Evolutionary conservation across 2,888 invertebrate species (phyloP).

Genomic region (Hyposoter dolosus): DNA sequence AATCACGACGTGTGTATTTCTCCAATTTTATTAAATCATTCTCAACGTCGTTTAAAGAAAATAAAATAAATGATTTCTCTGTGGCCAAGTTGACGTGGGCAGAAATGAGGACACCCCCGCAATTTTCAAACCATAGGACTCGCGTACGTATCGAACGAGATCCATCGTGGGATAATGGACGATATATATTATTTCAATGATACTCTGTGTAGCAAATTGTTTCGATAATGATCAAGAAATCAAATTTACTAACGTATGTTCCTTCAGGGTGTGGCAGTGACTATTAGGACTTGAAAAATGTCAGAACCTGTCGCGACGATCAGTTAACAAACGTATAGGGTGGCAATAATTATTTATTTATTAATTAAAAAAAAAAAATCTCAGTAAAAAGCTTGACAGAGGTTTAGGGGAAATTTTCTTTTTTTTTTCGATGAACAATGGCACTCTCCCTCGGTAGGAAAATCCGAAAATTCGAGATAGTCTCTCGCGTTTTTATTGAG

Average conservation of each 20-base stretch:
- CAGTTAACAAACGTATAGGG: too few relatives aligned
- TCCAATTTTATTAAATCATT: constrained; percentile 6
- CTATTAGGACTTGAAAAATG: too few relatives aligned
- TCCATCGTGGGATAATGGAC: constrained; percentile 36
- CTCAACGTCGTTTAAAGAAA: not conserved
- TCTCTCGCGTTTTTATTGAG: too few relatives aligned
- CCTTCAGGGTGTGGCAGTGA: not conserved
- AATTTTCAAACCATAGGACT: constrained; percentile 15
- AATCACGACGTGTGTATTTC: not conserved
- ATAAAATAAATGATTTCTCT: not conserved
- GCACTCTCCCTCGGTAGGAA: too few relatives aligned
- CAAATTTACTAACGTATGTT: constrained; percentile 19
- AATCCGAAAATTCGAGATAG: too few relatives aligned
- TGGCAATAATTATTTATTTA: not conserved
- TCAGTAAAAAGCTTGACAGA: too few relatives aligned
- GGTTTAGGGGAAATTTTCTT: too few relatives aligned
- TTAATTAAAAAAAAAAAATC: too few relatives aligned
- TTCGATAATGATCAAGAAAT: constrained; percentile 55
- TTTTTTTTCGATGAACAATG: too few relatives aligned
- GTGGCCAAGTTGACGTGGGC: constrained; percentile 16
- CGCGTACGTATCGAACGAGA: not conserved
- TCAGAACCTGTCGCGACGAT: too few relatives aligned
- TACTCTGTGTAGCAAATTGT: constrained; percentile 46
- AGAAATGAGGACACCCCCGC: constrained; percentile 29
- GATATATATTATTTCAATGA: constrained; percentile 57